Base-by-base conservation (phyloP, 2,888 invertebrate species). In the Helobdella robusta region DNA sequence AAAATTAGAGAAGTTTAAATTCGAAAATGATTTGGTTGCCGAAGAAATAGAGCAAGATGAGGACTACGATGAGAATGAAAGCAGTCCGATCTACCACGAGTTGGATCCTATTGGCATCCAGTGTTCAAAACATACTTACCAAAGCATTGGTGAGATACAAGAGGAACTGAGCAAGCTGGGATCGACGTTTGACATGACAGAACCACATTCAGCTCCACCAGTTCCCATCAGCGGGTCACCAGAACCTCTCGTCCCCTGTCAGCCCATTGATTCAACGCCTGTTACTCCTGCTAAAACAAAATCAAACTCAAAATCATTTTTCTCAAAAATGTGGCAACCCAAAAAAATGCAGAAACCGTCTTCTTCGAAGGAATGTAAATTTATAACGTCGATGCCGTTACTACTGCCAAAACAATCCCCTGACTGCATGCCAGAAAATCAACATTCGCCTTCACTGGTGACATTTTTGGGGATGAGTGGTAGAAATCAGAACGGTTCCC, bases 71-170 rank as follows among this genome's bases (percentile, higher is more conserved):
- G 65, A 66, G 6, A 48, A 35, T 11, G 66, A 66, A 25, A 30
- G 35, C 25, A 66, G 66, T 32, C 66, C 66, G 20, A 66, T 66
- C 34, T 66, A 66, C 34, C 66, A 66, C 46, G 66, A 66, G 58
- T 46, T 66, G 62, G 62, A 66, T 46, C 66, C 66, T 1, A 35
- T 66, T 11, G 62, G 30, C 20, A 56, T 32, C 11, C 40, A 46
- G 25, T 56, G 56, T 8, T 56, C 56, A n/a, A 60, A 60, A 28
- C 66, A 66, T 25, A 66, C 66, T 4, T 66, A 66, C 36, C 66
- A 66, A 48, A 66, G 66, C 58, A 66, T 66, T 25, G 58, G 52
- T 15, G 66, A 66, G 44, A 48, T 66, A 28, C 52, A 44, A 28
- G 66, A 66, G 23, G 66, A 66, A 35, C 62, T 66, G 2, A 40